Percentiles rank a stretch among this genome's conserved stretches.
Evolutionary conservation across 2,797 vertebrate species (phyloP).

Genomic region (Xenopus petersii): DNA sequence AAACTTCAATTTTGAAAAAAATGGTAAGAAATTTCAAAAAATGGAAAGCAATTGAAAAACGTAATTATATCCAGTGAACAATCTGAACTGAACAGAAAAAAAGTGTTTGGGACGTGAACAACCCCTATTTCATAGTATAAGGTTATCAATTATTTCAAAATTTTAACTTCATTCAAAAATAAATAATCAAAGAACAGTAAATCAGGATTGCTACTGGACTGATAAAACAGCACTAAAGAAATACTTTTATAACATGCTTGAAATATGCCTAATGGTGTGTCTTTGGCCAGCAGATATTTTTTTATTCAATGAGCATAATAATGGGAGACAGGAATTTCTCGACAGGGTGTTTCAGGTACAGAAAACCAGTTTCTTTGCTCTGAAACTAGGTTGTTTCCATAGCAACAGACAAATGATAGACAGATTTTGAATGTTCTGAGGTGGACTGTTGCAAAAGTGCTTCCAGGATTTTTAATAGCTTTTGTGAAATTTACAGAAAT

Average conservation of each 20-base stretch:
- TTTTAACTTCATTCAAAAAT: neutral
- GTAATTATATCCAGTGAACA: no score
- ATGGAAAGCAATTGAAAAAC: no score
- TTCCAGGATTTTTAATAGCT: conserved; percentile 61
- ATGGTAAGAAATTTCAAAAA: no score
- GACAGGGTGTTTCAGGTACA: conserved; percentile 53
- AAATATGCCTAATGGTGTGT: conserved; percentile 1
- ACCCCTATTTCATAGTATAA: no score
- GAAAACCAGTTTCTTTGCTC: conserved; percentile 62
- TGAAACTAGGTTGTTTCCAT: conserved; percentile 73
- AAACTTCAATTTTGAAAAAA: no score
- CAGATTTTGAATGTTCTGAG: conserved; percentile 65
- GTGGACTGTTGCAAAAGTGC: conserved; percentile 62
- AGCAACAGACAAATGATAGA: conserved; percentile 70
- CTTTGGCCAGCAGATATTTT: conserved; percentile 28
- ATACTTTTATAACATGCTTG: neutral
- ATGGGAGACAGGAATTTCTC: conserved; percentile 52
- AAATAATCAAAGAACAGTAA: neutral
- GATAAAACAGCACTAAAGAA: conserved; percentile 1
- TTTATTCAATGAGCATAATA: conserved; percentile 2
- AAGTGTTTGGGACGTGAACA: no score
- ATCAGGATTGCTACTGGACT: neutral
- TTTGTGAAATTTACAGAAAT: conserved; percentile 57
- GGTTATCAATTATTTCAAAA: no score
- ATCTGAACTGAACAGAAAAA: no score